Evolutionary conservation across 2,888 invertebrate species (phyloP).

Genomic region (Scaptomyza flava): DNA sequence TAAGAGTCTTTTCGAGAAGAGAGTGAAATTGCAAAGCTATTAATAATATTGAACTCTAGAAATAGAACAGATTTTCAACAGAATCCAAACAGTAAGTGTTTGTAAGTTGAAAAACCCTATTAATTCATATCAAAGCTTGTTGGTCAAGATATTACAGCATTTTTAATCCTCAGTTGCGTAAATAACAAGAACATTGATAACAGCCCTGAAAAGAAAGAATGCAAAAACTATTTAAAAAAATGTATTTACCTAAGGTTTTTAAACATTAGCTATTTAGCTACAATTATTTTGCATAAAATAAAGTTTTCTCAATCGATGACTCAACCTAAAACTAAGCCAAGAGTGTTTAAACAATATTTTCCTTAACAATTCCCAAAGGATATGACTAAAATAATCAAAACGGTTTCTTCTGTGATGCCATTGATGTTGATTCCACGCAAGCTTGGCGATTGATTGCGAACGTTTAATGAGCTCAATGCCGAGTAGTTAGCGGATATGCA

Average conservation of each 20-base stretch:
- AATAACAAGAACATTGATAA: too few relatives aligned
- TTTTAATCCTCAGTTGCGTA: too few relatives aligned
- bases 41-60: not conserved
- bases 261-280: too few relatives aligned
- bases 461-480: constrained; percentile 72
- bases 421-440: constrained; percentile 41
- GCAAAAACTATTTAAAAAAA: too few relatives aligned
- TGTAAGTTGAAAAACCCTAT: too few relatives aligned
- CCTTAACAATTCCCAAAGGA: constrained; percentile 8
- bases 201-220: too few relatives aligned
- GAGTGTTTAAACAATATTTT: not conserved
- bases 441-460: constrained; percentile 57
- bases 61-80: too few relatives aligned
- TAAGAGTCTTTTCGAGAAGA: not conserved
- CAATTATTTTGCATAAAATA: not conserved
- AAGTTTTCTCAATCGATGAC: not conserved
- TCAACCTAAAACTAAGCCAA: not conserved
- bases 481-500: constrained; percentile 67
- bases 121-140: too few relatives aligned
- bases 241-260: too few relatives aligned
- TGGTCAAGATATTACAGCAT: too few relatives aligned
- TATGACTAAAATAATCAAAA: not conserved
- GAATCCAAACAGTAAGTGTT: too few relatives aligned
- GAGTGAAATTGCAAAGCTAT: not conserved
- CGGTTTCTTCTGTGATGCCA: constrained; percentile 20